Evolutionary conservation across 2,113 vertebrate genomes (phyloP).

Genomic region (Halcyon malimbica): DNA sequence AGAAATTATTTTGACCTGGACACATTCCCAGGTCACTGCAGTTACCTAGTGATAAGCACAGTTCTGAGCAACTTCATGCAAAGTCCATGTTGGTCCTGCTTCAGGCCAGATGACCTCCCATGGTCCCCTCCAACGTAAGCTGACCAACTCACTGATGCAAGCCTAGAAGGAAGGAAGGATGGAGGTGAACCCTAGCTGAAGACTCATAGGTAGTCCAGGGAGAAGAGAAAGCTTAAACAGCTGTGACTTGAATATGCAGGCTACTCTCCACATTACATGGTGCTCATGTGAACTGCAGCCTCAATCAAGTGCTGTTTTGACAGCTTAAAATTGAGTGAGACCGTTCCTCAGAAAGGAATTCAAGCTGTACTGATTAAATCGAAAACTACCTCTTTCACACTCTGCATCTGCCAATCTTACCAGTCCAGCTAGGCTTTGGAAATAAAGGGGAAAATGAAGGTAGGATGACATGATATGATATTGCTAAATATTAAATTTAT

Average conservation of each 20-base stretch:
- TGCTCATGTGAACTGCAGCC: not conserved
- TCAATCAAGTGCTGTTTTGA: not conserved
- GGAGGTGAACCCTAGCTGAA: rapidly evolving
- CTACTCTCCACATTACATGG: not conserved
- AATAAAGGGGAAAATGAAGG: not conserved
- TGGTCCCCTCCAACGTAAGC: rapidly evolving
- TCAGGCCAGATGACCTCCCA: not conserved
- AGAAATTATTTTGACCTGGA: not conserved
- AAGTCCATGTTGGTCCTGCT: rapidly evolving
- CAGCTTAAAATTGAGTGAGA: not conserved
- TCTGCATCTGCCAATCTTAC: not conserved
- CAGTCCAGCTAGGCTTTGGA: not conserved
- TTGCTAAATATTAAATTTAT: not conserved
- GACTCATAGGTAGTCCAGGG: not conserved
- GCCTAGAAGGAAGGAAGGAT: not conserved
- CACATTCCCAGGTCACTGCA: not conserved
- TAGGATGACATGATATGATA: not conserved
- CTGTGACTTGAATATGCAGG: rapidly evolving
- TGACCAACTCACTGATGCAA: not conserved
- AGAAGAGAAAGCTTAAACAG: not conserved
- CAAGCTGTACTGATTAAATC: not conserved
- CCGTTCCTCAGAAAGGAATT: not conserved
- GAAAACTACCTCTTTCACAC: not conserved
- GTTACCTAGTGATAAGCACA: not conserved
- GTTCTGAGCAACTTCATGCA: not conserved